Evolutionary conservation across 2,797 vertebrate genomes (phyloP).

Genomic region (Premnoplex brunnescens): DNA sequence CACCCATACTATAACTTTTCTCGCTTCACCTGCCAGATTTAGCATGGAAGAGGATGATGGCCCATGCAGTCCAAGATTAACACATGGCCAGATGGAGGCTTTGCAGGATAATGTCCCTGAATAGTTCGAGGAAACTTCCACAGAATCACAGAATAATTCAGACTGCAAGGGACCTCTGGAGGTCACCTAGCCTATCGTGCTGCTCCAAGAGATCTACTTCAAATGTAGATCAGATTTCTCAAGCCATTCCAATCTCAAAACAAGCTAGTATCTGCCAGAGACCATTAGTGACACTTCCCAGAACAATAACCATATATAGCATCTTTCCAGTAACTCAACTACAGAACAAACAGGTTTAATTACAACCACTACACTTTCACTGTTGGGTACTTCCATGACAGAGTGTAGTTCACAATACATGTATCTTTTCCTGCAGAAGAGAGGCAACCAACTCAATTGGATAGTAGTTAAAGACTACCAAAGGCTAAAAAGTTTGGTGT

Average conservation of each 20-base stretch:
- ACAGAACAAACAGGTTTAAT: background rate
- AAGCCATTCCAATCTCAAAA: background rate
- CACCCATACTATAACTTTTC: background rate
- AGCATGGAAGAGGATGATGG: background rate
- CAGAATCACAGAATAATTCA: background rate
- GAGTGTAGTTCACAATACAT: background rate
- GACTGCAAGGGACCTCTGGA: conserved; percentile 4
- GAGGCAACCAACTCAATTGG: background rate
- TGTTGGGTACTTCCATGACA: background rate
- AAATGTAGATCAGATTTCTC: conserved; percentile 46
- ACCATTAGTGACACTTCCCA: background rate
- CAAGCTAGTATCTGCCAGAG: background rate
- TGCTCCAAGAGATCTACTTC: background rate
- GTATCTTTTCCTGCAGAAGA: background rate
- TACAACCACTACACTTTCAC: background rate
- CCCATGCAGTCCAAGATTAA: background rate
- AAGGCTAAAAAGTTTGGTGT: background rate
- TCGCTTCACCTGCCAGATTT: background rate
- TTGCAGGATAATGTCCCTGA: background rate
- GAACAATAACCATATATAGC: conserved; percentile 2
- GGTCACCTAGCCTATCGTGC: background rate
- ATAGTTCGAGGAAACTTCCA: background rate
- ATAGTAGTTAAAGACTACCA: background rate
- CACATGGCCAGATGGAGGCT: background rate
- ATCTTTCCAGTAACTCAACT: background rate